Percentiles rank a stretch among this genome's conserved stretches.
Evolutionary conservation across 1,140 invertebrate genomes (phyloP).

Genomic region (Argopecten irradians): DNA sequence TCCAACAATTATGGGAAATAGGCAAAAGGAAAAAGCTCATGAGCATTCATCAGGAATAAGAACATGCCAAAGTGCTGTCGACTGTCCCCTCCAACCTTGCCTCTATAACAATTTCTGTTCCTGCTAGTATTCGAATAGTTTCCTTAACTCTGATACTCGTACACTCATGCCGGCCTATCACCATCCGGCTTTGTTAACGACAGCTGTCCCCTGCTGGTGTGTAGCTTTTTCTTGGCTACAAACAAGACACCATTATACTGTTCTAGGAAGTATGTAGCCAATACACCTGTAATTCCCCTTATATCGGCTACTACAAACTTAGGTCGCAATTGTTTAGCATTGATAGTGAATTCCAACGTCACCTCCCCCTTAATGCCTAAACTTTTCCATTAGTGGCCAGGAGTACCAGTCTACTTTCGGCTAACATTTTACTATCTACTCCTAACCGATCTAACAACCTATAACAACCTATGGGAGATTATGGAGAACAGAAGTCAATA

Average conservation of each 20-base stretch:
- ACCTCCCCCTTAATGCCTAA: background rate
- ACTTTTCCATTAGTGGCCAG: background rate
- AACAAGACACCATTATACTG: background rate
- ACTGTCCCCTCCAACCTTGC: background rate
- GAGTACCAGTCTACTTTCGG: background rate
- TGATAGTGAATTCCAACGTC: background rate
- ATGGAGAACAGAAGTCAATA: background rate
- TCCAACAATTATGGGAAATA: too few relatives aligned
- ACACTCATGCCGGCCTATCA: background rate
- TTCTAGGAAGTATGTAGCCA: slow-evolving; percentile 14
- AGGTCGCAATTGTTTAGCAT: background rate
- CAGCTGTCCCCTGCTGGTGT: background rate
- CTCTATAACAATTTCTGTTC: slow-evolving; percentile 13
- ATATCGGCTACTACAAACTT: background rate
- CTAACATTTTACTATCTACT: background rate
- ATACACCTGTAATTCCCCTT: slow-evolving; percentile 22
- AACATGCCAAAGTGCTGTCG: background rate
- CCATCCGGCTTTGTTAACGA: background rate
- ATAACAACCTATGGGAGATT: background rate
- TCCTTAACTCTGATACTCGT: background rate
- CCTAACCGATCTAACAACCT: background rate
- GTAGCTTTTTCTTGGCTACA: slow-evolving; percentile 1
- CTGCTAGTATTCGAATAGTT: background rate
- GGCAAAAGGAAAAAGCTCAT: too few relatives aligned
- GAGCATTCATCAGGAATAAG: too few relatives aligned